phyloP scores from a whole-genome alignment of 2,797 vertebrate species.

The Eidolon dupreanum region DNA sequence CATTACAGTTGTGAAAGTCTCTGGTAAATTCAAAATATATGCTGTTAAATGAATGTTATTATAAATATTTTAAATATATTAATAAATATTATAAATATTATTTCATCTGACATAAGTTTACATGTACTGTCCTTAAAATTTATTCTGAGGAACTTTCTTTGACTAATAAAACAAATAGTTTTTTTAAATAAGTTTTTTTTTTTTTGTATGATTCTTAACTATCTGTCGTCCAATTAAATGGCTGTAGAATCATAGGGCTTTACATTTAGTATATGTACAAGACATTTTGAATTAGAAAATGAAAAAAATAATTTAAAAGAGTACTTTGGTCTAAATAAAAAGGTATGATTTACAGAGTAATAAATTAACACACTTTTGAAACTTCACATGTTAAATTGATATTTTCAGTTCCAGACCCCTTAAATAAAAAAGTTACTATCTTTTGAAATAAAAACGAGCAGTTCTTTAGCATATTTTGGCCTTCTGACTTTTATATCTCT shows the following conservation, averaged over 20 bases:
- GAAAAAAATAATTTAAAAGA: not conserved
- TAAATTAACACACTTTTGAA: not conserved
- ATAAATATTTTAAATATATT: too few relatives aligned
- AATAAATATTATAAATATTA: not conserved
- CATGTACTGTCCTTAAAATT: not conserved
- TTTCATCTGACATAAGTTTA: not conserved
- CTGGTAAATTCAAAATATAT: not conserved
- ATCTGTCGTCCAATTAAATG: not conserved
- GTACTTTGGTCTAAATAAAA: slow-evolving; percentile 20
- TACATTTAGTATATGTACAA: not conserved
- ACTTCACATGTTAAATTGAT: not conserved
- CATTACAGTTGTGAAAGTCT: not conserved
- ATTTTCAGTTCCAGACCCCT: not conserved
- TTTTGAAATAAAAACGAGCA: not conserved
- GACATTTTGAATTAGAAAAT: not conserved
- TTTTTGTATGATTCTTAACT: not conserved
- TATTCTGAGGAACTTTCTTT: not conserved
- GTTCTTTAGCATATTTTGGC: not conserved
- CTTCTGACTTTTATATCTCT: not conserved
- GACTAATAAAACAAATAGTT: not conserved
- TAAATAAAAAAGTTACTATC: not conserved
- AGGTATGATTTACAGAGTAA: not conserved
- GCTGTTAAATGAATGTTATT: not conserved
- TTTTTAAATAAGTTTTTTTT: not conserved
- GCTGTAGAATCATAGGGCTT: not conserved